A percentile compares a stretch with the other conserved stretches of the same genome.
Evolutionary conservation across 2,113 vertebrate genomes (phyloP).

Genomic region (Symphodus melops): DNA sequence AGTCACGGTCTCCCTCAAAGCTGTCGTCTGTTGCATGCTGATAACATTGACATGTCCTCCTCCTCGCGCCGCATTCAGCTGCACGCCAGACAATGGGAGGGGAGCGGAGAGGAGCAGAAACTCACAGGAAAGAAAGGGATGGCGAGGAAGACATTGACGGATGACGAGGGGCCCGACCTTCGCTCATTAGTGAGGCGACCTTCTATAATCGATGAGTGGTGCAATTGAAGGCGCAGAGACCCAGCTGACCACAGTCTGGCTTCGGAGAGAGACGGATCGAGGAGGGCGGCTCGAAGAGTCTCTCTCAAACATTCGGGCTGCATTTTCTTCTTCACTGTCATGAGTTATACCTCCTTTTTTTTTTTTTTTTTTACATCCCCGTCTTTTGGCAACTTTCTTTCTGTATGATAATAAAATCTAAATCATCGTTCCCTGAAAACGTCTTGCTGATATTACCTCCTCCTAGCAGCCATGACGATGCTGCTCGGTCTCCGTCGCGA

Average conservation of each 20-base stretch:
- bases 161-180: constrained; percentile 68
- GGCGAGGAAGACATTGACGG: constrained; percentile 60
- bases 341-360: no score
- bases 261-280: constrained; percentile 15
- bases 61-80: constrained; percentile 38
- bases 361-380: no score
- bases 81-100: constrained; percentile 42
- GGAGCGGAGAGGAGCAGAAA: constrained; percentile 17
- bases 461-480: no score
- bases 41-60: constrained; percentile 75
- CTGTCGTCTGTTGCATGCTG: constrained; percentile 72
- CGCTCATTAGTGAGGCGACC: constrained; percentile 62
- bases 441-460: no score
- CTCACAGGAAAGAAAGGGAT: constrained; percentile 22
- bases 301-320: background rate
- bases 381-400: no score
- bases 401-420: no score
- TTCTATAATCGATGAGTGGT: constrained; percentile 61
- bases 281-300: background rate
- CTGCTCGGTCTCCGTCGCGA: no score
- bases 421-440: no score
- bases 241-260: constrained; percentile 36
- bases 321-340: background rate
- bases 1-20: constrained; percentile 63
- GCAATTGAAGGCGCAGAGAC: constrained; percentile 20